Evolutionary conservation across 2,797 vertebrate genomes (phyloP).

Genomic region (Loriculus beryllinus): DNA sequence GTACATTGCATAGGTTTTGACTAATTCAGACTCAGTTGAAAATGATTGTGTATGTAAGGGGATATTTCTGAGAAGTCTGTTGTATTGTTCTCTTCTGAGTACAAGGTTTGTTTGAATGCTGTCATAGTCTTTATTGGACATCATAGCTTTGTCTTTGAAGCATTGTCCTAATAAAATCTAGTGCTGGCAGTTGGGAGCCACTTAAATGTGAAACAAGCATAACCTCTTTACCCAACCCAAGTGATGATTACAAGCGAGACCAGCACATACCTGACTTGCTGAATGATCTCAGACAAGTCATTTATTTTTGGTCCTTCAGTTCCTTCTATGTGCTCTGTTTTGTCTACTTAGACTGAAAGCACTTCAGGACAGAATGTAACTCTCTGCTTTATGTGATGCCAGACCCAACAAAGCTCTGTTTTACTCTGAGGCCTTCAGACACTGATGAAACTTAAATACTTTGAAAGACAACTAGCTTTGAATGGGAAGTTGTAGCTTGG

Average conservation of each 20-base stretch:
- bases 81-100: constrained; percentile 8
- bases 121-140: background rate
- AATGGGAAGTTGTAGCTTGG: background rate
- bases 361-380: background rate
- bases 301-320: background rate
- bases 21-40: background rate
- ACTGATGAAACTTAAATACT: background rate
- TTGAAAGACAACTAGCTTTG: background rate
- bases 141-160: background rate
- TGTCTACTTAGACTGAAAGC: background rate
- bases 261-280: background rate
- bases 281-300: background rate
- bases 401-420: background rate
- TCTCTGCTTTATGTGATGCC: background rate
- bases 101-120: background rate
- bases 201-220: background rate
- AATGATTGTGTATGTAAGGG: background rate
- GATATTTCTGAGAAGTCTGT: constrained; percentile 38
- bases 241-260: background rate
- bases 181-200: background rate
- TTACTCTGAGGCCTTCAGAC: background rate
- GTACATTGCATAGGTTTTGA: background rate
- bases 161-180: background rate
- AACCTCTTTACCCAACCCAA: background rate
- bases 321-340: background rate